A percentile compares a stretch with the other conserved stretches of the same genome.
phyloP scores from a whole-genome alignment of 2,797 vertebrate species.

The Argyrosomus regius region DNA sequence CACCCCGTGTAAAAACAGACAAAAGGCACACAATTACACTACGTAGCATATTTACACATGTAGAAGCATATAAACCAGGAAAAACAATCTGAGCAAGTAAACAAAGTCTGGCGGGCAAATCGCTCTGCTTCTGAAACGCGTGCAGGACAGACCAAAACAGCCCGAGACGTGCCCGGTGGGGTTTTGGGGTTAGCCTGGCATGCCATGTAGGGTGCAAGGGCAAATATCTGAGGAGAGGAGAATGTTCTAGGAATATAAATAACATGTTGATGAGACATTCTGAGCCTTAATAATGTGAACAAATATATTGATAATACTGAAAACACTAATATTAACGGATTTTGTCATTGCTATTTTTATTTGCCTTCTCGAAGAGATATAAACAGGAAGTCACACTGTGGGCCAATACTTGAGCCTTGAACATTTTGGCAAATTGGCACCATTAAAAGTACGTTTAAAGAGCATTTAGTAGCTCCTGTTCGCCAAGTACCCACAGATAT shows the following conservation, averaged over 20 bases:
- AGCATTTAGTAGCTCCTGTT: neutral
- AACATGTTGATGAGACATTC: neutral
- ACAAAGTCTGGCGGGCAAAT: too few relatives aligned
- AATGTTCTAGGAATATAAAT: neutral
- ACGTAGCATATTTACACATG: too few relatives aligned
- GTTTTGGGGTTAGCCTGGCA: neutral
- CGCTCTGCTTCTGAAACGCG: too few relatives aligned
- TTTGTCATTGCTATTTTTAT: neutral
- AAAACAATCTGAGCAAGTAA: too few relatives aligned
- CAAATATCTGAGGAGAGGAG: neutral
- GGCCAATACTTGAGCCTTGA: too few relatives aligned
- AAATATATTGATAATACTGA: neutral
- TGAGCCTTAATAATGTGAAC: neutral
- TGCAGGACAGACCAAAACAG: too few relatives aligned
- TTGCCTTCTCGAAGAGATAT: neutral
- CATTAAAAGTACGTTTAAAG: neutral
- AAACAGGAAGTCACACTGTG: neutral
- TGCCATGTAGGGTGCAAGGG: neutral
- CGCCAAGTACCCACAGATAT: neutral
- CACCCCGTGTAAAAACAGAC: too few relatives aligned
- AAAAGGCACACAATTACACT: too few relatives aligned
- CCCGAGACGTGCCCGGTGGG: too few relatives aligned
- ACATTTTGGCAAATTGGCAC: neutral
- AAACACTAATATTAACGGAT: neutral
- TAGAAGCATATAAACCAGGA: too few relatives aligned